Evolutionary conservation across 2,113 vertebrate genomes (phyloP), one percentile per base, ranked within the genome.

Genomic region (Eidolon helvum): DNA sequence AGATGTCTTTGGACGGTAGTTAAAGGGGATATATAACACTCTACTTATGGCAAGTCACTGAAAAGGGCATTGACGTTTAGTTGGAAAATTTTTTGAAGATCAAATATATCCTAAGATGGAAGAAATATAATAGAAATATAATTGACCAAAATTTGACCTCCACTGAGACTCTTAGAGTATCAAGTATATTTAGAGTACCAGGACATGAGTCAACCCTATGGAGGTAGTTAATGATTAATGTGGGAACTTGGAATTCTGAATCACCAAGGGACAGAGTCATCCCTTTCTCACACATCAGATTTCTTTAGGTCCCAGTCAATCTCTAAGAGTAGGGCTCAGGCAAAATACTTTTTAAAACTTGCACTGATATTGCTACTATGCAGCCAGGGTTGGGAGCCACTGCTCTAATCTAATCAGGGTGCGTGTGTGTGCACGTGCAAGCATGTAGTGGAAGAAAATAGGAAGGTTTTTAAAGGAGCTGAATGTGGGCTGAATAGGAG

Each of bases 41-140:
- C 30, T 57, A 5, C 68, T 77, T 72, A 85, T 86, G 77, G 35
- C 16, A 88, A 71, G 93, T 94, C 50, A 90, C 48, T 48, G 57
- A 48, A 80, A 95, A 91, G 40, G 24, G 50, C 43, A 86, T 74
- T 79, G 78, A 71, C 55, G 3, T 38, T 92, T 93, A 75, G 40
- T 5, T 91, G 33, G 48, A 68, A 91, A 72, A 38, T 68, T 91
- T 24, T 89, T 50, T 97, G 91, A 69, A 93, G 43, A 74, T 79
- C 26, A 78, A 86, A 89, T 75, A 53, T 16, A 71, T 82, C 33
- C 7, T 74, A 61, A 88, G 24, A 80, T 83, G 28, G 38, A 74
- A 78, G 69, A 86, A 82, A 63, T 89, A 35, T 66, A 79, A 92
- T 72, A 50, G 45, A 92, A 84, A 92, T 77, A 33, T 66, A 61